Base-by-base conservation (phyloP, 2,888 invertebrate species). In the Tipula lateralis region DNA sequence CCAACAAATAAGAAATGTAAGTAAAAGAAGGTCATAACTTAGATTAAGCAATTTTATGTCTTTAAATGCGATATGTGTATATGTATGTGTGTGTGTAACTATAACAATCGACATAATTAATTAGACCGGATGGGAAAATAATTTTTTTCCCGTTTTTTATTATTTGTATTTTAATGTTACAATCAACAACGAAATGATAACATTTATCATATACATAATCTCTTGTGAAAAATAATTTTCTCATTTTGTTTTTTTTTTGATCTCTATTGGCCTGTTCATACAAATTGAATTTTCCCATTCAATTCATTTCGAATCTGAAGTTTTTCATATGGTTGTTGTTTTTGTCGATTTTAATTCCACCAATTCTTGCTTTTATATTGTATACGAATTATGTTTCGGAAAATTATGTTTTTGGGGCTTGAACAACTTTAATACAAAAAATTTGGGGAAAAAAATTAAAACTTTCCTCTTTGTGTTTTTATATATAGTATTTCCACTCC, bases 101-200 rank as follows among this genome's bases (percentile, higher is more conserved):
- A 66, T 24, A 66, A 66, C 66, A 66, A 66, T 24, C 66, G 24
- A 66, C 66, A 24, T 66, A 66, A 66, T 66, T 66, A 66, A 66
- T 66, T 66, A 66, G 66, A 66, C 24, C 66, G 66, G 66, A 24
- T 66, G 66, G 24, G 66, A 66, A 66, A 66, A 66, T 66, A 66
- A n/a, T 66, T 19, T 66, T 66, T 66, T 66, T 66, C 66, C n/a
- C 66, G 66, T 66, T 66, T 66, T 66, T 66, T 66, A 24, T 24
- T 66, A 66, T 66, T 66, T 24, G 9, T 66, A 66, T 24, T 66
- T 66, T 66, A 66, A 66, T 66, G 66, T 66, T 24, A 66, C 66
- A 66, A 24, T 24, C 24, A 66, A 24, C 66, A 66, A 66, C 24
- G 66, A 24, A 66, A 66, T 66, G 66, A 66, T 66, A 66, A 66